Evolutionary conservation across 1,140 invertebrate species (phyloP), one percentile per base, ranked within the genome.

Genomic region (Macrotrachela quadricornifera): DNA sequence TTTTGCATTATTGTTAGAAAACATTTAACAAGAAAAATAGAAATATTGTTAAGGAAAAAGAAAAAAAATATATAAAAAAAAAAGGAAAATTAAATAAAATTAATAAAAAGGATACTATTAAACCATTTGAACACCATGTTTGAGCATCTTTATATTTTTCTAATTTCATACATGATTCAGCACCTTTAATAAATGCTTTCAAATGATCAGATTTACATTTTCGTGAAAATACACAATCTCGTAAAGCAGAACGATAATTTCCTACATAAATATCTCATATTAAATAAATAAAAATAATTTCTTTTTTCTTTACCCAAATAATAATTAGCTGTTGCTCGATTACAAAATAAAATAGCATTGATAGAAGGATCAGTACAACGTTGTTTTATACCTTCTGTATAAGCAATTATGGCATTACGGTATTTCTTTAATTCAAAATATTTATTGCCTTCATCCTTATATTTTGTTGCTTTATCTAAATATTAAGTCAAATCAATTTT

Each of bases 171-270:
- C 77, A 79, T 62, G 80, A 82, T 56, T 80, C 75, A 0, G 80
- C 80, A 39, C 80, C 70, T 66, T 84, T 76, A 13, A 77, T 63
- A 56, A 79, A 70, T 1, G 82, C 80, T 73, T 94, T 95, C 6
- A 69, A 63, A 70, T 94, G 83, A 58, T 79, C 68, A 1, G 79
- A 74, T 56, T 85, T 80, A 21, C 81, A 74, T 63, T 80, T 78
- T 14, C 87, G 59, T 0, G 86, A 82, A 60, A 75, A 69, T 62
- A 81, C 75, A 59, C 80, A 80, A 66, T 88, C 84, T 55, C 71
- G 74, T 30, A 85, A 68, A 39, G 80, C 59, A 21, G 68, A 65
- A 42, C 66, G 59, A 54, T 63, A 63, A 47, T 54, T n/a, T n/a
- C n/a, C n/a, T n/a, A n/a, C n/a, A n/a, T n/a, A n/a, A n/a, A n/a